Evolutionary conservation across 2,797 vertebrate genomes (phyloP).

Genomic region (Tragopan temminckii): DNA sequence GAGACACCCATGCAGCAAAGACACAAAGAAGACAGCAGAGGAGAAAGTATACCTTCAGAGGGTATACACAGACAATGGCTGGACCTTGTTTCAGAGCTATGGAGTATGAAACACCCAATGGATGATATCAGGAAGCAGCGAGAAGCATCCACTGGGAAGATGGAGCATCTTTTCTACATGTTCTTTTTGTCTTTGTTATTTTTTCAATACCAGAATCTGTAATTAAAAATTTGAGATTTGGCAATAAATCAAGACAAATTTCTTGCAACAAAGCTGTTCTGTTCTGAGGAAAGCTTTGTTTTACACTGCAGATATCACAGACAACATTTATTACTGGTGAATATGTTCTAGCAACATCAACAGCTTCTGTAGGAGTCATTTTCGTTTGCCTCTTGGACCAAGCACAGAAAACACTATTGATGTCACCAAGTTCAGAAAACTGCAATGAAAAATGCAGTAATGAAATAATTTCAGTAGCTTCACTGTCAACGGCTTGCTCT

Average conservation of each 20-base stretch:
- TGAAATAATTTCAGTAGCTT: background rate
- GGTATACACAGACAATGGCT: background rate
- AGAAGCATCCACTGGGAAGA: background rate
- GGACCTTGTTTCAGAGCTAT: background rate
- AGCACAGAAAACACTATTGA: background rate
- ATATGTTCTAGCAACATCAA: background rate
- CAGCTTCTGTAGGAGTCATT: background rate
- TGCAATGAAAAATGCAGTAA: background rate
- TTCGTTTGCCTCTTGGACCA: background rate
- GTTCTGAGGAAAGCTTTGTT: background rate
- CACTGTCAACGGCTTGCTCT: background rate
- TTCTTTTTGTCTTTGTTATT: background rate
- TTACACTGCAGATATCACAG: background rate
- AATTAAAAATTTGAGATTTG: background rate
- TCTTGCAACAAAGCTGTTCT: background rate
- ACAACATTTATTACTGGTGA: background rate
- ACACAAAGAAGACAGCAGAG: background rate
- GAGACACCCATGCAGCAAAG: background rate
- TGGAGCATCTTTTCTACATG: background rate
- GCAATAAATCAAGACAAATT: background rate
- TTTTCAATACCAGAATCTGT: background rate
- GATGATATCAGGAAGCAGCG: background rate
- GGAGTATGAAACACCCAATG: too few species aligned
- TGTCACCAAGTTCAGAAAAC: background rate
- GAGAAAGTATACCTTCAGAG: fast-evolving